Base-by-base conservation (phyloP, 2,888 invertebrate species). In the Thecophora atra region DNA sequence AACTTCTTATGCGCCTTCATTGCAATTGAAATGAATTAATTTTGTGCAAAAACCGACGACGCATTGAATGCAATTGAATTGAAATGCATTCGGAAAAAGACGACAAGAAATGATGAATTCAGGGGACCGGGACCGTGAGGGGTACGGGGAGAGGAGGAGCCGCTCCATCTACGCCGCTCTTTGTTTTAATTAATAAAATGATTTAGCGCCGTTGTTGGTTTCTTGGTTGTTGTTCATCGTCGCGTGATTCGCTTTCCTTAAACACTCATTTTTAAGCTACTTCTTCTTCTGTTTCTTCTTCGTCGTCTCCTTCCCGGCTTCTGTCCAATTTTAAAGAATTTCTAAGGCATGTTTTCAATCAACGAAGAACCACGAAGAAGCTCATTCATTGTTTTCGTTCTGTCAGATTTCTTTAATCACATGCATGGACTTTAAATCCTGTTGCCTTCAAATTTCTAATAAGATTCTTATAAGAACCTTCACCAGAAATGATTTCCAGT, bases 101-200 rank as follows among this genome's bases (percentile, higher is more conserved):
- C 3, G 54, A 19, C 1, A 13, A n/a, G 5, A 51, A 51, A 54
- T 54, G 19, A 19, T n/a, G n/a, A 17, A 5, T n/a, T 8, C 15
- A n/a, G n/a, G n/a, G n/a, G n/a, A n/a, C n/a, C n/a, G n/a, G n/a
- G n/a, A n/a, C n/a, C n/a, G n/a, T n/a, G n/a, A n/a, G n/a, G n/a
- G n/a, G n/a, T n/a, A n/a, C n/a, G n/a, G n/a, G n/a, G n/a, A n/a
- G n/a, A n/a, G n/a, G n/a, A n/a, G n/a, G n/a, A n/a, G n/a, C n/a
- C n/a, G n/a, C n/a, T n/a, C 19, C 19, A 15, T 51, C 15, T n/a
- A 17, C 17, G 15, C 19, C 4, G 24, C 24, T 54, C 54, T 54
- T 54, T 54, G 21, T 54, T 54, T 54, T 21, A 54, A 54, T 21
- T 54, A 54, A 54, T 54, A 54, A 54, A 54, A 54, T 54, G 52